Base-by-base conservation (phyloP, 2,113 vertebrate species). In the Eira barbara region DNA sequence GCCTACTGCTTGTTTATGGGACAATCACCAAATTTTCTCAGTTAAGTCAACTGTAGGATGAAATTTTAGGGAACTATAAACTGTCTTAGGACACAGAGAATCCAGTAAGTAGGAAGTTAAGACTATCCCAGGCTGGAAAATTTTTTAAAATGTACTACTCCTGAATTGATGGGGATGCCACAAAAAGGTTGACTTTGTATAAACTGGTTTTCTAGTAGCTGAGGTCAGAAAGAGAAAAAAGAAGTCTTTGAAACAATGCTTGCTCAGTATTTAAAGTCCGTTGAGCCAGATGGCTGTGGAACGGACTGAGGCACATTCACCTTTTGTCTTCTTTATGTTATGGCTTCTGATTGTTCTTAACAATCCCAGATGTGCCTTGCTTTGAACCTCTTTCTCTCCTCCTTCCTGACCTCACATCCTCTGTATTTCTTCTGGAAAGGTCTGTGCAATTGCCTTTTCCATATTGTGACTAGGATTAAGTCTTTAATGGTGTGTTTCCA, bases 241-340 rank as follows among this genome's bases (percentile, higher is more conserved):
- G 47, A 52, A 80, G 39, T 67, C 49, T 88, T 88, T 92, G 93
- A 91, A 47, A 86, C 61, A 67, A 85, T 21, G 12, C 61, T 49
- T 57, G 81, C 25, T 92, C 78, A 57, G 39, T 63, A 86, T 61
- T 93, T 91, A 76, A 90, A 86, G 71, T 95, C 65, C 3, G 39
- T 31, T 67, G 82, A 96, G 79, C 89, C 93, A 94, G 78, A 95
- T 94, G 97, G 91, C 80, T 81, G 3, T 3, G 31, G 63, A 21
- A 18, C 59, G 34, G 47, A 79, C 29, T 65, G 47, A 90, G 36
- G 5, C 36, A 1, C 39, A 71, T 74, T 92, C 12, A 45, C 74
- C 96, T 84, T 97, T 90, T 91, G 84, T 95, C 80, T 96, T 84
- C 89, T 93, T 67, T 93, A 67, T 83, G 36, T 90, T 78, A 81